These are phyloP conservation scores for Excalfactoria chinensis DNA, from an alignment of 2,113 vertebrate species.

Conservation along the genomic window DNA sequence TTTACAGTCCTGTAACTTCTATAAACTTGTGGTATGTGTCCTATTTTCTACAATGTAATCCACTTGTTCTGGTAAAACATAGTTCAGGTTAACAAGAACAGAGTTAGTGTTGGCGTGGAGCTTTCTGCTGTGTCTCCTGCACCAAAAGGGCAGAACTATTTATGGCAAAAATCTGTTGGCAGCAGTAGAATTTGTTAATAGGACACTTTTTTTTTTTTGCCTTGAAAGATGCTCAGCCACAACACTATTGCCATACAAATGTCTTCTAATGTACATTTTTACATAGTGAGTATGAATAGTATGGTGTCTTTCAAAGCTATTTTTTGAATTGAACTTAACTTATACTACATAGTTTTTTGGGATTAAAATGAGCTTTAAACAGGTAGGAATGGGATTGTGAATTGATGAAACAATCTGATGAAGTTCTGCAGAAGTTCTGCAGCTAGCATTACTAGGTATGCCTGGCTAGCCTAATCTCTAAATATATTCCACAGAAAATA, in stretches of 20 bases:
- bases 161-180: background rate
- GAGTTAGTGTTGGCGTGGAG: background rate
- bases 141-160: background rate
- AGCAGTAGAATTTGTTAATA: background rate
- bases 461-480: background rate
- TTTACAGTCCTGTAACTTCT: background rate
- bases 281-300: background rate
- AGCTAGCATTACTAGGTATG: background rate
- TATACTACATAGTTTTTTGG: background rate
- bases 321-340: background rate
- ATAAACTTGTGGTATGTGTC: fast-evolving
- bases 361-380: background rate
- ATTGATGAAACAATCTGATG: background rate
- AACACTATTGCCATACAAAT: background rate
- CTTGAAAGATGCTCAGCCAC: background rate
- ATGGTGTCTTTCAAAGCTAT: background rate
- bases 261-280: background rate
- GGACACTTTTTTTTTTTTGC: background rate
- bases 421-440: background rate
- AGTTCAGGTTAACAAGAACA: background rate
- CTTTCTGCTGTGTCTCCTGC: background rate
- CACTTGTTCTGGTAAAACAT: background rate
- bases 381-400: background rate
- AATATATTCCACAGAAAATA: background rate
- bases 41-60: background rate